Base-by-base conservation (phyloP, 1,140 invertebrate genomes). In the Cephus cinctus region DNA sequence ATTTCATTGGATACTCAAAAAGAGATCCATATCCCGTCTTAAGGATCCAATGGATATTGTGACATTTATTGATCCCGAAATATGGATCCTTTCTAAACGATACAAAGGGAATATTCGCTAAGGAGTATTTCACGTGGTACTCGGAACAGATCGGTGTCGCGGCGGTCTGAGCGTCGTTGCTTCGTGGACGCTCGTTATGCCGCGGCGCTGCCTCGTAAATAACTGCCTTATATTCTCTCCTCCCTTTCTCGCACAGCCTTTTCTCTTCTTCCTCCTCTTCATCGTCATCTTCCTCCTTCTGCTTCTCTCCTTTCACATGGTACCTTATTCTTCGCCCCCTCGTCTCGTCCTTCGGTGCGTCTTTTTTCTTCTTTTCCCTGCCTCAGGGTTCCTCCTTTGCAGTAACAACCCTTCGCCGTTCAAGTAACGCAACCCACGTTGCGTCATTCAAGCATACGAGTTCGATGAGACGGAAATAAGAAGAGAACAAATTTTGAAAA, bases 171-270 rank as follows among this genome's bases (percentile, higher is more conserved):
- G 62, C 63, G 62, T 61, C 57, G 56, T 59, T 64, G 66, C 64
- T 64, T 63, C 65, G 57, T 48, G 64, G 57, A 57, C 56, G 63
- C 66, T 70, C 66, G 67, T 70, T 70, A 70, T 59, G 54, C 56
- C 54, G 61, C 59, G 57, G 44, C 53, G 59, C 67, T 69, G 66
- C 63, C 67, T 70, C 66, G 64, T 70, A 70, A 69, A 70, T 70
- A 66, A 70, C 67, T 58, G 53, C 49, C 66, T 62, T 63, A 64
- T 65, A 63, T 66, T 65, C 57, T 61, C 59, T 40, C 50, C 43
- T 46, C 50, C 45, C 34, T 36, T 36, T 36, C 34, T 15, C 19
- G 14, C 34, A 12, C 34, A 30, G 11, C 27, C 27, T 30, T 30
- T 30, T 47, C 32, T 50, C 44, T 50, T 56, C 51, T 49, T 56